Base-by-base conservation (phyloP, 2,113 vertebrate genomes). In the Tragelaphus strepsiceros region DNA sequence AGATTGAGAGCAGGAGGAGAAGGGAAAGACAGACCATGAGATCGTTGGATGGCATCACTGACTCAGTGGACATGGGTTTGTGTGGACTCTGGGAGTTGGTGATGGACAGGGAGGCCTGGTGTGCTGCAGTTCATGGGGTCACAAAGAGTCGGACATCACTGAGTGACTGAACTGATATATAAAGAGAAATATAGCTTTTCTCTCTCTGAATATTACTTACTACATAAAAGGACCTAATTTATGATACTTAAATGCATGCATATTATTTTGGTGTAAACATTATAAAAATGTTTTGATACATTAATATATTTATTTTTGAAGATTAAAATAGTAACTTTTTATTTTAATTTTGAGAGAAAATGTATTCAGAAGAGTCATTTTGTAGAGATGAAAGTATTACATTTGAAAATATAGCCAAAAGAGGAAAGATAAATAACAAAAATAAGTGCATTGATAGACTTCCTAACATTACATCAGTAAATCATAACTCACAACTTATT, bases 11-110 rank as follows among this genome's bases (percentile, higher is more conserved):
- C 59, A 61, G 26, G 26, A 61, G 59, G 12, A 61, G 13, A 28
- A 61, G 59, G 59, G 59, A 12, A 61, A 0, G 5, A 61, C 2
- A 0, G 5, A 61, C 1, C 2, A 30, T 30, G 59, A 61, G 26
- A 61, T 30, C 12, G 5, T 2, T 6, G 12, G 59, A 61, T 30
- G 28, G 59, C 5, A 14, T 62, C 5, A 62, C 59, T 0, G 6
- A 62, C 59, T 30, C 2, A 0, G 15, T 62, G 12, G 59, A 7
- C 2, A 0, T 30, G 28, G 6, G 28, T 62, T 3, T 62, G 59
- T 15, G 59, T 62, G 59, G 6, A 30, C 13, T 30, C 28, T 0
- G 1, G 5, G 59, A 30, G 2, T 30, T 62, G 28, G 59, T 62
- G 28, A 62, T 62, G 28, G 26, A 62, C 13, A 30, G 13, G 13